Evolutionary conservation across 2,888 invertebrate genomes (phyloP).

Genomic region (Ligdia adustata): DNA sequence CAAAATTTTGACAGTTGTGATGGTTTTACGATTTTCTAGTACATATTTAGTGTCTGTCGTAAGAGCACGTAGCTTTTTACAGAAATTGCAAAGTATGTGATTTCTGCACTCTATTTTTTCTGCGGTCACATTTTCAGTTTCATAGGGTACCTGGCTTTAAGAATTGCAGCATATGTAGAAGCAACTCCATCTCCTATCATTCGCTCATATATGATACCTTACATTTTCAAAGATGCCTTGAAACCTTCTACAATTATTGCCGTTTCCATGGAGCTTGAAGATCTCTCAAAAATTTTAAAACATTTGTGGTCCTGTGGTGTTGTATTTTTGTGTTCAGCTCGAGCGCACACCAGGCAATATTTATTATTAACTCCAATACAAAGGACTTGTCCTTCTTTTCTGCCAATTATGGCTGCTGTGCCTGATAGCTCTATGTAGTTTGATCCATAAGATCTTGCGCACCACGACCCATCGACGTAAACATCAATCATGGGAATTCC

Average conservation of each 20-base stretch:
- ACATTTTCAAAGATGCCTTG: neutral
- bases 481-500: neutral
- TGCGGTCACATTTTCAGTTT: slow-evolving; percentile 20
- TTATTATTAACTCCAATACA: slow-evolving; percentile 30
- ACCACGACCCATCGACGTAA: neutral
- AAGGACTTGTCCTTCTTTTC: slow-evolving; percentile 21
- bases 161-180: slow-evolving; percentile 4
- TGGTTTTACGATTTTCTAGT: neutral
- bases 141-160: slow-evolving; percentile 24
- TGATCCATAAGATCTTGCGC: neutral
- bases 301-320: slow-evolving; percentile 8
- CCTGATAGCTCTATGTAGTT: neutral
- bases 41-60: slow-evolving; percentile 1
- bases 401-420: slow-evolving; percentile 2
- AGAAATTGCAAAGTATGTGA: neutral
- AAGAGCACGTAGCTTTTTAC: neutral
- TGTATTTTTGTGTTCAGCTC: slow-evolving; percentile 3
- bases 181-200: slow-evolving; percentile 17
- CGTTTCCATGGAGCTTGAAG: neutral
- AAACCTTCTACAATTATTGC: neutral
- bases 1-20: neutral
- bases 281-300: slow-evolving; percentile 15
- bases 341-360: slow-evolving; percentile 24
- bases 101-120: slow-evolving; percentile 26
- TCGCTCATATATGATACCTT: slow-evolving; percentile 16